Conservation (phyloP, 2,113 vertebrate species). For the Lanius ludovicianus region DNA sequence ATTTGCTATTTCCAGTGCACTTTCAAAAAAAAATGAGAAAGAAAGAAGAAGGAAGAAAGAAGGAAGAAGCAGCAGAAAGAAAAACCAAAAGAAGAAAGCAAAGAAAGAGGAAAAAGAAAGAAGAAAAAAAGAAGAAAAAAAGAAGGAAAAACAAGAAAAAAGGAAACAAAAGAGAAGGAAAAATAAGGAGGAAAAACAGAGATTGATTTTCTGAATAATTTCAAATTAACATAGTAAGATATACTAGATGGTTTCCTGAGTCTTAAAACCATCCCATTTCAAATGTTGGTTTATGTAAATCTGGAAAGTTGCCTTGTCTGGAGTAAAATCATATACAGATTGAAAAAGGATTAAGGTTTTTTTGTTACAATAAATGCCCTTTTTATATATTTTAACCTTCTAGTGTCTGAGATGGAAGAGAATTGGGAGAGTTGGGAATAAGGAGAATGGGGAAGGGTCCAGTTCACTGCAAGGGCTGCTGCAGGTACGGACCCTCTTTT, state of each 20-base stretch:
- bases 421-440: background rate
- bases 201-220: background rate
- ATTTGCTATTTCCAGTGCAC: background rate
- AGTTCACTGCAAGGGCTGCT: background rate
- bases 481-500: background rate
- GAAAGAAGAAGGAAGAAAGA: too few relatives aligned
- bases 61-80: background rate
- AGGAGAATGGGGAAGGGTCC: background rate
- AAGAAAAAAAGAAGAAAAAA: too few relatives aligned
- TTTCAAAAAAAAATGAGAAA: background rate
- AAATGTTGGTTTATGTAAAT: constrained; percentile 40
- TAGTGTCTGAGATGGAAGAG: background rate
- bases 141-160: background rate
- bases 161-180: background rate
- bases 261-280: constrained; percentile 33
- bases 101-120: background rate
- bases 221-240: background rate
- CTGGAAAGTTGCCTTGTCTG: constrained; percentile 46
- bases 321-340: constrained; percentile 31
- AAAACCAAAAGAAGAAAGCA: background rate
- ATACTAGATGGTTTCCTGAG: background rate
- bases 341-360: constrained; percentile 54
- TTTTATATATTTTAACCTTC: constrained; percentile 10
- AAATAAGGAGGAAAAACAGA: background rate
- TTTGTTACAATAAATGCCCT: background rate